Evolutionary conservation across 2,113 vertebrate genomes (phyloP).

Genomic region (Podarcis muralis): DNA sequence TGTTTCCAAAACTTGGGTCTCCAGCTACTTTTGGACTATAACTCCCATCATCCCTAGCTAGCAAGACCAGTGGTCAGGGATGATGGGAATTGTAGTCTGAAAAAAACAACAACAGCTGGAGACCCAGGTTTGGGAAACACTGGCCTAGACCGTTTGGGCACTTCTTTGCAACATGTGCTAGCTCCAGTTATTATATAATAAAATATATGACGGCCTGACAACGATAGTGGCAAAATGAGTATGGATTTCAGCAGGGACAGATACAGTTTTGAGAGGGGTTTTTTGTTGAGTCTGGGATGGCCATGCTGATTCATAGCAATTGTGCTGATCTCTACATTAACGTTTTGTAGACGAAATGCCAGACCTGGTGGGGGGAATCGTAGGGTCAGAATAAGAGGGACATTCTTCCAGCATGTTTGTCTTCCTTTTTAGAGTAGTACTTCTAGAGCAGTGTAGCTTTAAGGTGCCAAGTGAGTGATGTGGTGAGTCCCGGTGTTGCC

Average conservation of each 20-base stretch:
- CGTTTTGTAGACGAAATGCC: not conserved
- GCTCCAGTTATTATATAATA: not conserved
- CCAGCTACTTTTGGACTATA: no score
- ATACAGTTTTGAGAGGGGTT: not conserved
- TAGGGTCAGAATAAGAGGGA: no score
- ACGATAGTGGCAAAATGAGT: not conserved
- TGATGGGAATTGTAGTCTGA: no score
- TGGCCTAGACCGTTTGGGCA: not conserved
- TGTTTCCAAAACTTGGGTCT: no score
- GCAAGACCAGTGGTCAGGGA: no score
- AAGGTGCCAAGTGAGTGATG: not conserved
- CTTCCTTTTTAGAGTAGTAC: not conserved
- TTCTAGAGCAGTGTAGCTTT: rapidly evolving
- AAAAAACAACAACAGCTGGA: no score
- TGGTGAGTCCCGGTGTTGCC: not conserved
- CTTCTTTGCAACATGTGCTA: not conserved
- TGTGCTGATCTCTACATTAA: not conserved
- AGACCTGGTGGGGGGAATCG: not conserved
- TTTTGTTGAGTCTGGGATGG: not conserved
- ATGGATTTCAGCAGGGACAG: not conserved
- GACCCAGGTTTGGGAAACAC: no score
- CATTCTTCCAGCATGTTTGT: not conserved
- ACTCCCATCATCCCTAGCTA: no score
- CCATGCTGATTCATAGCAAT: not conserved
- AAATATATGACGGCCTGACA: not conserved